Evolutionary conservation across 1,140 invertebrate species (phyloP).

Genomic region (Diorhabda elongata): DNA sequence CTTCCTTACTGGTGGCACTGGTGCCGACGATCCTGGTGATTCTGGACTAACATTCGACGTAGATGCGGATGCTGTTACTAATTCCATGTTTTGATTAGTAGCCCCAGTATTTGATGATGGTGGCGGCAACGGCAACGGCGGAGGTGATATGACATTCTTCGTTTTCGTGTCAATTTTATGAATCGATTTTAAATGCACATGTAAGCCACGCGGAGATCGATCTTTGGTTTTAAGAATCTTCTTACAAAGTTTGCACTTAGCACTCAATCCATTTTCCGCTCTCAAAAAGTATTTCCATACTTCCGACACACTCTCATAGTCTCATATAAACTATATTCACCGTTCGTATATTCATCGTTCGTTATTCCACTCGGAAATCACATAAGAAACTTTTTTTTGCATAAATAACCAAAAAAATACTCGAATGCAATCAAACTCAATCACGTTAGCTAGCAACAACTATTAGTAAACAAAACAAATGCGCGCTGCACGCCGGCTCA

Average conservation of each 20-base stretch:
- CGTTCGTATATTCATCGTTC: slow-evolving; percentile 18
- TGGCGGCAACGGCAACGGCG: too few species aligned
- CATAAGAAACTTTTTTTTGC: slow-evolving; percentile 10
- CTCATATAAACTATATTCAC: slow-evolving; percentile 16
- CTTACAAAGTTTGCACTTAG: slow-evolving; percentile 18
- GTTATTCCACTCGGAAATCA: slow-evolving; percentile 3
- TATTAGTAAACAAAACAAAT: background rate
- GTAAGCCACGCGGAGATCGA: slow-evolving; percentile 11
- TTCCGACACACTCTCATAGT: slow-evolving; percentile 9
- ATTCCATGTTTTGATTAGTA: background rate
- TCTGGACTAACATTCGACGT: slow-evolving; percentile 8
- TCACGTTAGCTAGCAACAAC: background rate
- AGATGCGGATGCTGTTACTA: slow-evolving; percentile 10
- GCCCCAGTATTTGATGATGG: background rate
- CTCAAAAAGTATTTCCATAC: slow-evolving; percentile 20
- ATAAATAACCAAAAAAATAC: slow-evolving; percentile 15
- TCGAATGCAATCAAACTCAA: slow-evolving; percentile 17
- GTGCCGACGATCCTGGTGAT: slow-evolving; percentile 15
- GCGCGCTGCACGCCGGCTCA: slow-evolving; percentile 5
- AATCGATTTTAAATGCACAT: slow-evolving; percentile 20
- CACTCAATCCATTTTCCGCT: slow-evolving; percentile 16
- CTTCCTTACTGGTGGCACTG: slow-evolving; percentile 15
- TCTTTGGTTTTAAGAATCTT: slow-evolving; percentile 20
- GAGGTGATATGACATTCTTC: slow-evolving; percentile 8
- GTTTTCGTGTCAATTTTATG: slow-evolving; percentile 14